Evolutionary conservation across 2,113 vertebrate species (phyloP), one percentile per base, ranked within the genome.

Genomic region (Rhombomys opimus): DNA sequence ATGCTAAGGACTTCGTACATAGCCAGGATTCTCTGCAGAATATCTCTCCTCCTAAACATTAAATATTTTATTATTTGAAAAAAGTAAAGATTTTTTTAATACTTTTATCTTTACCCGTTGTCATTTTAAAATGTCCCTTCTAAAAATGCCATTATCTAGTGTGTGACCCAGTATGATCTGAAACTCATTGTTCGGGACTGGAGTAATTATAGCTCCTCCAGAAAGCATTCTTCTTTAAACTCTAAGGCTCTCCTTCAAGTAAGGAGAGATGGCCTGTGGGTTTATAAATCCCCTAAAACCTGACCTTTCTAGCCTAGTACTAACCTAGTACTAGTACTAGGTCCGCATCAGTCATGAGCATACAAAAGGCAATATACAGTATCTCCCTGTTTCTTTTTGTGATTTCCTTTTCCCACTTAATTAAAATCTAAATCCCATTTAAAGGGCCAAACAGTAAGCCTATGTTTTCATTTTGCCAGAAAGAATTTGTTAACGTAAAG

Each of bases 391-490:
- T 13, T 63, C 67, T 76, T 89, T 94, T 82, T 20, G 54, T 87
- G 57, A 59, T 92, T 91, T 82, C 13, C 50, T 61, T 54, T 94
- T 70, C 10, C 50, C 46, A 50, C 27, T 68, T 59, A 91, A 91
- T 87, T 18, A 80, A 84, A 87, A 76, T 84, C 14, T 84, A 91
- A 61, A 68, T 92, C 27, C 87, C 6, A 76, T 38, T 57, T n/a
- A 85, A 59, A 12, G 85, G 30, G 61, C 76, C 63, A 80, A 15
- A 22, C 32, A 93, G 27, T 23, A 96, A 76, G 22, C 25, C 25
- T 78, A 13, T 54, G 3, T 97, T 63, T 91, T 84, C 76, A 61
- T 75, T 90, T 95, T 95, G 10, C 15, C 52, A 6, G 18, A 1
- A 6, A 32, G 67, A n/a, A 70, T 67, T 91, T 94, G 38, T 63